Conservation (phyloP, 1,140 invertebrate species). For the Bactericera cockerelli region DNA sequence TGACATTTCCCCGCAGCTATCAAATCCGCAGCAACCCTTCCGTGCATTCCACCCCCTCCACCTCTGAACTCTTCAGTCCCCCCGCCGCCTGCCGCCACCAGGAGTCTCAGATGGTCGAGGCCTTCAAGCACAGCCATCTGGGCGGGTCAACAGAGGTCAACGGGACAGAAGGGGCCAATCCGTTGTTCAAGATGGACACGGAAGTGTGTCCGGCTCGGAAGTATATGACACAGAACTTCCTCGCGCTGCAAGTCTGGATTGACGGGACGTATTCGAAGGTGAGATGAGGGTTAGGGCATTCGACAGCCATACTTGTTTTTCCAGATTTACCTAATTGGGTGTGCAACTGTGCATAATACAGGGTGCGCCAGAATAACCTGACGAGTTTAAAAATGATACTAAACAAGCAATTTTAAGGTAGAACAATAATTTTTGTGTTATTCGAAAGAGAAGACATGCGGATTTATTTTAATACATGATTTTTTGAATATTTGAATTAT, state of each 20-base stretch:
- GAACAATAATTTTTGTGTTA: no score
- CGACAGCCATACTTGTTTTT: no score
- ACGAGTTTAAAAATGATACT: no score
- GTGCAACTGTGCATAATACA: no score
- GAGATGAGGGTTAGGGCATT: no score
- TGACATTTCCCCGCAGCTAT: constrained; percentile 39
- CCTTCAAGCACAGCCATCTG: not conserved
- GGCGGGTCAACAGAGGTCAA: not conserved
- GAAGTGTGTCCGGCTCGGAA: constrained; percentile 54
- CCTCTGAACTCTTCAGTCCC: constrained; percentile 42
- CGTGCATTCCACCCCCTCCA: constrained; percentile 40
- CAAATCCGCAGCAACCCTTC: constrained; percentile 55
- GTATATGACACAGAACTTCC: constrained; percentile 57
- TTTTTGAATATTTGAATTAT: no score
- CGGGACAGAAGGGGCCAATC: constrained; percentile 35
- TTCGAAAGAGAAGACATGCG: no score
- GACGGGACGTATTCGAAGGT: constrained; percentile 28
- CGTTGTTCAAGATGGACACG: constrained; percentile 40
- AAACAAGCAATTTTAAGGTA: no score
- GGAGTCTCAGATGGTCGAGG: not conserved
- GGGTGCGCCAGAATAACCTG: no score
- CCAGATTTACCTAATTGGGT: no score
- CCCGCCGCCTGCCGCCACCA: constrained; percentile 45
- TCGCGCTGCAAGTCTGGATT: constrained; percentile 50
- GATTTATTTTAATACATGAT: no score